These are phyloP conservation scores for Adrianichthys oophorus DNA, from an alignment of 2,797 vertebrate genomes.

Conservation along the genomic window DNA sequence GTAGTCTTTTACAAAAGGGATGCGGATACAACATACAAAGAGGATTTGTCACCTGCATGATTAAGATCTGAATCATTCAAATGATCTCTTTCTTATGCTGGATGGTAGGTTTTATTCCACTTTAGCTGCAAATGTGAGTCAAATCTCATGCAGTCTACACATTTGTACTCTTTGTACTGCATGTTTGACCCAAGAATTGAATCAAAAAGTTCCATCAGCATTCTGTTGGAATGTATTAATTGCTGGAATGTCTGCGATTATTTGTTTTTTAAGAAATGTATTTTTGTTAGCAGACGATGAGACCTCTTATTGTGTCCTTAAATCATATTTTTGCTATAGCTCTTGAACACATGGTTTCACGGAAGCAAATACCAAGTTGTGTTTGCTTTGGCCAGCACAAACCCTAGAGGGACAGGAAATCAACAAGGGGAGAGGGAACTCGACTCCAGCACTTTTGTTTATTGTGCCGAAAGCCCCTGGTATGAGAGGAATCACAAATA, in stretches of 20 bases:
- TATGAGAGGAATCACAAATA: conserved; percentile 65
- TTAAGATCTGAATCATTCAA: too few species aligned
- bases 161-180: background rate
- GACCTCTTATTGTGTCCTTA: background rate
- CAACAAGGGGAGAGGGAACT: conserved; percentile 33
- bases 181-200: background rate
- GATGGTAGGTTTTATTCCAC: background rate
- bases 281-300: background rate
- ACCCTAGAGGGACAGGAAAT: conserved; percentile 52
- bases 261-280: background rate
- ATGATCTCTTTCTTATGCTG: too few species aligned
- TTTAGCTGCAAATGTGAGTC: background rate
- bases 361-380: conserved; percentile 28
- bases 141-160: background rate
- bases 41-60: too few species aligned
- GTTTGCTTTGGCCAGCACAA: conserved; percentile 26
- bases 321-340: background rate
- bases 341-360: conserved; percentile 1
- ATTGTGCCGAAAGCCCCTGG: conserved; percentile 57
- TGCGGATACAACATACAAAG: too few species aligned
- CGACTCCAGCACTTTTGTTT: conserved; percentile 50
- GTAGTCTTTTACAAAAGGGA: too few species aligned
- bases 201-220: background rate
- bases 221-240: too few species aligned
- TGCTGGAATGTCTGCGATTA: too few species aligned